These are phyloP conservation scores for Zygothrica quintamaculata DNA, from an alignment of 2,888 invertebrate genomes.

Conservation along the genomic window DNA sequence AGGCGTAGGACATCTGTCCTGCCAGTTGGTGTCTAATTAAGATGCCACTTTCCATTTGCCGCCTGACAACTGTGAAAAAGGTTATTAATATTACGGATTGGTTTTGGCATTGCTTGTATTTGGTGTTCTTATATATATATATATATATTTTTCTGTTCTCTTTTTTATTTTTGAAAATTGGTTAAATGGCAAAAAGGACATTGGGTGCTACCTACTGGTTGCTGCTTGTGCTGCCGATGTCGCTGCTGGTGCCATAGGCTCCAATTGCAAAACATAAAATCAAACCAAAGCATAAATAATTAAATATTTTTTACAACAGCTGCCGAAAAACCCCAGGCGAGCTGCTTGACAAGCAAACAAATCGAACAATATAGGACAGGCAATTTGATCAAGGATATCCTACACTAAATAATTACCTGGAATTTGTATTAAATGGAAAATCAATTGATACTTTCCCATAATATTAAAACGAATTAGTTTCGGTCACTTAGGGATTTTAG, in stretches of 20 bases:
- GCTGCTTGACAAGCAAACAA: background rate
- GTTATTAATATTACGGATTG: conserved; percentile 62
- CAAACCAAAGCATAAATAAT: conserved; percentile 36
- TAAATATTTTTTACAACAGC: conserved; percentile 20
- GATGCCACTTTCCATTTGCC: conserved; percentile 53
- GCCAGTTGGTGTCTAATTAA: conserved; percentile 59
- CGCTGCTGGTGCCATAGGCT: background rate
- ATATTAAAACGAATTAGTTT: too few relatives aligned
- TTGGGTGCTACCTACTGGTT: background rate
- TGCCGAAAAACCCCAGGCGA: background rate
- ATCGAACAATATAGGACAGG: background rate
- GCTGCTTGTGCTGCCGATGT: background rate
- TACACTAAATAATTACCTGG: too few relatives aligned
- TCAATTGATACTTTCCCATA: too few relatives aligned
- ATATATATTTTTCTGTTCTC: too few relatives aligned
- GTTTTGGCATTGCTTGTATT: too few relatives aligned
- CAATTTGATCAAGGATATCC: background rate
- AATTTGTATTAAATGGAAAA: too few relatives aligned
- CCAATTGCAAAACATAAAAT: conserved; percentile 29
- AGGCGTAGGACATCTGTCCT: conserved; percentile 53
- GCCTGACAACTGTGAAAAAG: conserved; percentile 41
- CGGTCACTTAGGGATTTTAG: too few relatives aligned
- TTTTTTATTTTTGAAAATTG: too few relatives aligned
- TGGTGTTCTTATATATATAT: too few relatives aligned
- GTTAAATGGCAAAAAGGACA: background rate